A percentile compares a stretch with the other conserved stretches of the same genome.
Evolutionary conservation across 2,888 invertebrate genomes (phyloP).

Genomic region (Athalia rosae): DNA sequence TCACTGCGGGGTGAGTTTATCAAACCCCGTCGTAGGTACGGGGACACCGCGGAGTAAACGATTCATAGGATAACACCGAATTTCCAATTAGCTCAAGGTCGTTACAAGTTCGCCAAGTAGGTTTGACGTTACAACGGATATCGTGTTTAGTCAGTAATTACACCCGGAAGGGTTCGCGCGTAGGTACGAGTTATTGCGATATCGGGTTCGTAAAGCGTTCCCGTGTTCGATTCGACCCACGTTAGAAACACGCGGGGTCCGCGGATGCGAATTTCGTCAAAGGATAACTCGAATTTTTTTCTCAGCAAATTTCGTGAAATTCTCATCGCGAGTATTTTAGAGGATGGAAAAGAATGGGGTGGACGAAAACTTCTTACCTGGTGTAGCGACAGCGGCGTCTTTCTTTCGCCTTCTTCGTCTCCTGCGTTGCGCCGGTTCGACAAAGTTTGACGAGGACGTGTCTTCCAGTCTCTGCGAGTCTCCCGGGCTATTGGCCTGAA

Average conservation of each 20-base stretch:
- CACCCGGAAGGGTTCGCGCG: constrained; percentile 15
- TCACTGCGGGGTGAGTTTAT: not conserved
- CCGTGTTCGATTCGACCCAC: constrained; percentile 18
- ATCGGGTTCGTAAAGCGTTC: not conserved
- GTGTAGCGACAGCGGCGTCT: constrained; percentile 4
- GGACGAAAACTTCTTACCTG: constrained; percentile 4
- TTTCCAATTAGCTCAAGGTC: constrained; percentile 30
- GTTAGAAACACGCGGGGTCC: too few relatives aligned
- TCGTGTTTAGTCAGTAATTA: constrained; percentile 9
- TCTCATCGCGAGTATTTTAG: not conserved
- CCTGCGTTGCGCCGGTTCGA: constrained; percentile 53
- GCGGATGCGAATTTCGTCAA: not conserved
- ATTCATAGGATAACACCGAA: constrained; percentile 25
- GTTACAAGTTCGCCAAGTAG: constrained; percentile 26
- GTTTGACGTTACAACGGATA: constrained; percentile 31
- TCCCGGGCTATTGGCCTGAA: constrained; percentile 48
- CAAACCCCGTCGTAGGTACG: constrained; percentile 7
- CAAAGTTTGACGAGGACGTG: constrained; percentile 62
- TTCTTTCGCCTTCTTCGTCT: constrained; percentile 58
- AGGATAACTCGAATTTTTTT: not conserved
- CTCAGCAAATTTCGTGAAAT: not conserved
- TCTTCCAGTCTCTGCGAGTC: constrained; percentile 57
- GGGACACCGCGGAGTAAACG: not conserved
- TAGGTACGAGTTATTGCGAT: constrained; percentile 17
- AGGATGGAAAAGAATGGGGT: too few relatives aligned